Conservation (phyloP, 1,140 invertebrate genomes). For the Drosophila virilis region DNA sequence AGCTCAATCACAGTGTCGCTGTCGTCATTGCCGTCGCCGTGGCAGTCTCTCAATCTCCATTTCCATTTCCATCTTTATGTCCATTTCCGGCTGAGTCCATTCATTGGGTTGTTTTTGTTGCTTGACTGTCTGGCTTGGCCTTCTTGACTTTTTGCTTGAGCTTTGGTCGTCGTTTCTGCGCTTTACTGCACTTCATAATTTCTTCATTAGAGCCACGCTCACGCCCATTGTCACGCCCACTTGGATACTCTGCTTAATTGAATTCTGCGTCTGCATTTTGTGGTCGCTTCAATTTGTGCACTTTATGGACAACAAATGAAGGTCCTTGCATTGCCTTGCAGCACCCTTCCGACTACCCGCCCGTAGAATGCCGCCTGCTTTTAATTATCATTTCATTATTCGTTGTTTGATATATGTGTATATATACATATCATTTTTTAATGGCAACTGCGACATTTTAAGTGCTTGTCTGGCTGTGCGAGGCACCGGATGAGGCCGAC, state of each 20-base stretch:
- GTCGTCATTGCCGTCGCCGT: background rate
- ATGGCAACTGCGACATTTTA: conserved; percentile 66
- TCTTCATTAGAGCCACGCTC: conserved; percentile 57
- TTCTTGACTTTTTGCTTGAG: conserved; percentile 25
- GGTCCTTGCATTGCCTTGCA: conserved; percentile 12
- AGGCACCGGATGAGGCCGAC: background rate
- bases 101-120: background rate
- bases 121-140: conserved; percentile 2
- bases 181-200: conserved; percentile 76
- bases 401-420: conserved; percentile 34
- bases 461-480: conserved; percentile 40
- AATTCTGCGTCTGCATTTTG: conserved; percentile 75
- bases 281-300: conserved; percentile 71
- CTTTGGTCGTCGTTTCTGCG: conserved; percentile 28
- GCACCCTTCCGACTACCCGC: background rate
- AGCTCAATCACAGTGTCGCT: conserved; percentile 56
- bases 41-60: background rate
- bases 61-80: conserved; percentile 23
- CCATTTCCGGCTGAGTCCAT: conserved; percentile 35
- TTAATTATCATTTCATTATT: conserved; percentile 80
- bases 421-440: conserved; percentile 50
- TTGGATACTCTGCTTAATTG: conserved; percentile 49
- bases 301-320: conserved; percentile 47
- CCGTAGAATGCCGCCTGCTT: conserved; percentile 11
- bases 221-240: conserved; percentile 15